Percentiles rank a stretch among this genome's conserved stretches.
Evolutionary conservation across 2,888 invertebrate genomes (phyloP).

Genomic region (Hedychridium roseum): DNA sequence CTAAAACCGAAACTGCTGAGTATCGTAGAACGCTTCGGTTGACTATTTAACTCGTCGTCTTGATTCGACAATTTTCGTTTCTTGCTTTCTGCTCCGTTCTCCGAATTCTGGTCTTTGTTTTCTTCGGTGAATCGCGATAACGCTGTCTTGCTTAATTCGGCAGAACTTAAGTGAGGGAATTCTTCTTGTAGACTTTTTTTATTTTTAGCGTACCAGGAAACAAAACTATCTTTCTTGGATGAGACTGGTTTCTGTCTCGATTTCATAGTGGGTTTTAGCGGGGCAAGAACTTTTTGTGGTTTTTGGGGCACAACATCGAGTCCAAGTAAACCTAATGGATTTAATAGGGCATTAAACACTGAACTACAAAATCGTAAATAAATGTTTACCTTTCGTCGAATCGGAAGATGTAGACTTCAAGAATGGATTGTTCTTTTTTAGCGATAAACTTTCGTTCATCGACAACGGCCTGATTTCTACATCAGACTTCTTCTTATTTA

Average conservation of each 20-base stretch:
- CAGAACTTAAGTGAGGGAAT: conserved; percentile 66
- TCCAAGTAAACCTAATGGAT: conserved; percentile 45
- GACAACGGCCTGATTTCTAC: conserved; percentile 55
- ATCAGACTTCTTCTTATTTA: conserved; percentile 33
- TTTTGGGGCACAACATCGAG: conserved; percentile 50
- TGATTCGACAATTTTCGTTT: conserved; percentile 48
- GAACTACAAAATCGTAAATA: no score
- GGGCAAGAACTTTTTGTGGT: conserved; percentile 30
- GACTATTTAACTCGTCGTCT: conserved; percentile 26
- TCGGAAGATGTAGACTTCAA: conserved; percentile 59
- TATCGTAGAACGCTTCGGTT: conserved; percentile 47
- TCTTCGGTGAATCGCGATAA: conserved; percentile 66
- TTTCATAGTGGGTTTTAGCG: conserved; percentile 29
- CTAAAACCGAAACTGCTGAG: conserved; percentile 45
- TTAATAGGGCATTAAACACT: no score
- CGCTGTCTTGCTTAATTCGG: conserved; percentile 69
- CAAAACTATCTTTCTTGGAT: conserved; percentile 66
- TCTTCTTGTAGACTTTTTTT: conserved; percentile 68
- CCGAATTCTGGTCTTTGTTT: conserved; percentile 21
- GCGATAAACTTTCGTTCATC: conserved; percentile 29
- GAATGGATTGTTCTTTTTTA: conserved; percentile 64
- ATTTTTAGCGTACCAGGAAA: conserved; percentile 71
- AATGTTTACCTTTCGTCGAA: conserved; percentile 28
- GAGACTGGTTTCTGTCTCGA: conserved; percentile 42
- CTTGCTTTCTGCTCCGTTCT: conserved; percentile 41